Evolutionary conservation across 2,888 invertebrate species (phyloP).

Genomic region (Ganaspis brasiliensis): DNA sequence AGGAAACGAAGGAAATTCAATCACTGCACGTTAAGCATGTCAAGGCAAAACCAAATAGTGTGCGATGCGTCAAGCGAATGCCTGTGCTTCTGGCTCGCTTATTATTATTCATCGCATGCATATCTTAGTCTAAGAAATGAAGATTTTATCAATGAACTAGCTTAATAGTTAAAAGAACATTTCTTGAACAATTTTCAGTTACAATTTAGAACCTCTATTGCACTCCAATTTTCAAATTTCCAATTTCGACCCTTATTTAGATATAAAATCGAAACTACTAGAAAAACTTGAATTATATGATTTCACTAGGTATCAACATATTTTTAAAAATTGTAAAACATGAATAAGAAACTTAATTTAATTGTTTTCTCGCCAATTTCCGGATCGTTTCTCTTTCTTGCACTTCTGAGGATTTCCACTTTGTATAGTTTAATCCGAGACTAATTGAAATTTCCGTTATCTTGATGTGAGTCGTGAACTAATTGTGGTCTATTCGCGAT

Average conservation of each 20-base stretch:
- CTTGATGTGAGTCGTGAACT: conserved; percentile 32
- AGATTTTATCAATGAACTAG: background rate
- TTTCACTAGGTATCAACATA: too few species aligned
- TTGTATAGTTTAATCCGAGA: conserved; percentile 40
- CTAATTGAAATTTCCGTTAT: conserved; percentile 42
- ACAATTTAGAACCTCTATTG: too few species aligned
- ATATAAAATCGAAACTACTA: background rate
- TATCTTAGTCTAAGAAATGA: background rate
- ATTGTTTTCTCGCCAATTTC: conserved; percentile 14
- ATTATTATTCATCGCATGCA: conserved; percentile 8
- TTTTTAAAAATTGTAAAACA: too few species aligned
- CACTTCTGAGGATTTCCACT: conserved; percentile 19
- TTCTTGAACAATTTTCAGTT: too few species aligned
- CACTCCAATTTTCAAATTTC: too few species aligned
- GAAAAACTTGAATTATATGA: too few species aligned
- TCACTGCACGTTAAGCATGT: conserved; percentile 28
- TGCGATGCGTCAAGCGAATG: conserved; percentile 19
- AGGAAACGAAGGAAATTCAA: conserved; percentile 37
- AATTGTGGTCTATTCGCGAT: conserved; percentile 39
- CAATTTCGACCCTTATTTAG: too few species aligned
- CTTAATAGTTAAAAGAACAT: too few species aligned
- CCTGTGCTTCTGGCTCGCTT: conserved; percentile 6
- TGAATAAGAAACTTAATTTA: too few species aligned
- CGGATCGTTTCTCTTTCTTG: background rate
- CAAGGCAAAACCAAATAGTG: conserved; percentile 37